These are phyloP conservation scores for Drosophila mercatorum DNA, from an alignment of 2,888 invertebrate genomes.

Conservation along the genomic window DNA sequence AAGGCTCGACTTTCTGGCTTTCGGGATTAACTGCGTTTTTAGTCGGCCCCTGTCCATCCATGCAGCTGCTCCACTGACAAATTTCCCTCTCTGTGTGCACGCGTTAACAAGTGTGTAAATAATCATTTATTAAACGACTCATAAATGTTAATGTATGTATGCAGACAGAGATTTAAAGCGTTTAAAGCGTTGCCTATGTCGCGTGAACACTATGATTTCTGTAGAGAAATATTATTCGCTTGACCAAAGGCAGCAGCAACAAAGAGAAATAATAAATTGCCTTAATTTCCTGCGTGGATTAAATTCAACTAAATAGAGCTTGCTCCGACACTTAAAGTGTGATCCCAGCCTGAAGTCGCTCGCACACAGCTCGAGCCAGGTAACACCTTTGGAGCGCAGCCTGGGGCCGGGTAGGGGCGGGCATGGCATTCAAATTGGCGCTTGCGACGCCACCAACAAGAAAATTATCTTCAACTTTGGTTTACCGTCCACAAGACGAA, in stretches of 20 bases:
- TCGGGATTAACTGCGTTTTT: conserved; percentile 71
- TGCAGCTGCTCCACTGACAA: conserved; percentile 1
- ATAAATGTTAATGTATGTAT: conserved; percentile 72
- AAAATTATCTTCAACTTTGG: conserved; percentile 66
- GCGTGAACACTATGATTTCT: neutral
- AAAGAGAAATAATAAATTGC: conserved; percentile 26
- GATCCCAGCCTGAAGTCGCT: conserved; percentile 37
- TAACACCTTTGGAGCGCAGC: conserved; percentile 7
- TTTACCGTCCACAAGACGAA: conserved; percentile 46
- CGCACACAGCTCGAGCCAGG: conserved; percentile 17
- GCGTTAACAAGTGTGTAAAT: conserved; percentile 38
- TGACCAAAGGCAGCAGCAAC: neutral
- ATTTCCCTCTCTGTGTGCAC: neutral
- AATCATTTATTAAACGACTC: conserved; percentile 76
- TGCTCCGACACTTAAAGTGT: conserved; percentile 34
- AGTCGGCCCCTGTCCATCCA: conserved; percentile 14
- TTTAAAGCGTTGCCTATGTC: neutral
- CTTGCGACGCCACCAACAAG: conserved; percentile 42
- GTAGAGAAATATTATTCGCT: conserved; percentile 2
- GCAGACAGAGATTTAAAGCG: conserved; percentile 19
- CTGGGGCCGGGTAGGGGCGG: neutral
- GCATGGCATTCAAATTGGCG: conserved; percentile 45
- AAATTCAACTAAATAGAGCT: conserved; percentile 36
- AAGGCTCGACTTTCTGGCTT: conserved; percentile 67
- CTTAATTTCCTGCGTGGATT: conserved; percentile 39